These are phyloP conservation scores for Nibea albiflora DNA, from an alignment of 2,113 vertebrate genomes.

Conservation along the genomic window DNA sequence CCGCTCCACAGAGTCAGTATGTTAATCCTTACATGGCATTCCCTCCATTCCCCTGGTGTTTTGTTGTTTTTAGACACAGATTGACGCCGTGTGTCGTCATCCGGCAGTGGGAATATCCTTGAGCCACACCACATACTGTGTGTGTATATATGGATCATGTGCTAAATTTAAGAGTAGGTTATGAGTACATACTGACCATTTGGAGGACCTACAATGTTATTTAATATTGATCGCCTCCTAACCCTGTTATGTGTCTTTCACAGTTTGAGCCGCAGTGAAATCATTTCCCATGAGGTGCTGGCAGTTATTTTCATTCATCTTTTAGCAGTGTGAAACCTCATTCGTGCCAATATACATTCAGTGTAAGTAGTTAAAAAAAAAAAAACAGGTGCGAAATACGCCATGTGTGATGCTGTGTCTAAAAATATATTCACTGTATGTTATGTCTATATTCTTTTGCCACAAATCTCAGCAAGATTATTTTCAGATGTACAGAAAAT, in stretches of 20 bases:
- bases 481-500: neutral
- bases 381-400: neutral
- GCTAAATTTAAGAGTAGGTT: neutral
- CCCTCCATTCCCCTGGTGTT: conserved; percentile 14
- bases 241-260: neutral
- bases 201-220: neutral
- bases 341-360: neutral
- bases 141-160: neutral
- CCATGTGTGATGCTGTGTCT: neutral
- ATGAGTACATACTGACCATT: neutral
- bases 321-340: neutral
- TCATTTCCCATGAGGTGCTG: neutral
- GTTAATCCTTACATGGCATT: conserved; percentile 35
- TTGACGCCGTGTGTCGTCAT: conserved; percentile 57
- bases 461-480: neutral
- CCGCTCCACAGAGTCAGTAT: conserved; percentile 16
- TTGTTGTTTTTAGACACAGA: conserved; percentile 53
- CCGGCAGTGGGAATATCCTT: neutral
- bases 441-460: neutral
- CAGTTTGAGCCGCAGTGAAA: neutral
- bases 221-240: neutral
- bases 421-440: neutral
- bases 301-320: neutral
- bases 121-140: neutral
- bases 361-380: neutral